phyloP scores from a whole-genome alignment of 2,797 vertebrate species.

The Epinephelus coioides region DNA sequence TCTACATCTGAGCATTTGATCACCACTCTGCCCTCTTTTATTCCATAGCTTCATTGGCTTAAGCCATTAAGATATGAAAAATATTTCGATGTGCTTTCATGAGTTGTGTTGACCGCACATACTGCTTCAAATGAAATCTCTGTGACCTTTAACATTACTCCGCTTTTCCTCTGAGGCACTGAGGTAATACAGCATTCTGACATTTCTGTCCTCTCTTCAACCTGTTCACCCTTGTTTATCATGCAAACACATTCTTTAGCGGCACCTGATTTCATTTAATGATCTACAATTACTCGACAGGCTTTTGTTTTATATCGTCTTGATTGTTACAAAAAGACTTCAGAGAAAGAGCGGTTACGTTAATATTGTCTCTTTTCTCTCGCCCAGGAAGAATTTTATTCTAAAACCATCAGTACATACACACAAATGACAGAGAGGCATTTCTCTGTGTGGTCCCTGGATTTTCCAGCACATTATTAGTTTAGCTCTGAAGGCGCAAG shows the following conservation, averaged over 20 bases:
- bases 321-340: constrained; percentile 9
- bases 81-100: neutral
- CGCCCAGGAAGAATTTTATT: neutral
- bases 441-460: constrained; percentile 32
- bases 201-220: neutral
- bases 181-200: neutral
- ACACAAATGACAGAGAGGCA: constrained; percentile 6
- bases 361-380: constrained; percentile 21
- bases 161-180: neutral
- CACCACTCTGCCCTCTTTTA: neutral
- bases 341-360: neutral
- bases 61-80: neutral
- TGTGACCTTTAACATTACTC: neutral
- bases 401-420: neutral
- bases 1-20: constrained; percentile 29
- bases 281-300: constrained; percentile 13
- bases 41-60: constrained; percentile 12
- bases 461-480: constrained; percentile 21
- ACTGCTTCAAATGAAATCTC: neutral
- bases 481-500: constrained; percentile 7
- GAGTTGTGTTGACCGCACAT: neutral
- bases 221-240: neutral
- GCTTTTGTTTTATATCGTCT: constrained; percentile 25
- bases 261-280: constrained; percentile 35
- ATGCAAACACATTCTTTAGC: constrained; percentile 4